Evolutionary conservation across 2,113 vertebrate species (phyloP).

Genomic region (Anolis carolinensis): DNA sequence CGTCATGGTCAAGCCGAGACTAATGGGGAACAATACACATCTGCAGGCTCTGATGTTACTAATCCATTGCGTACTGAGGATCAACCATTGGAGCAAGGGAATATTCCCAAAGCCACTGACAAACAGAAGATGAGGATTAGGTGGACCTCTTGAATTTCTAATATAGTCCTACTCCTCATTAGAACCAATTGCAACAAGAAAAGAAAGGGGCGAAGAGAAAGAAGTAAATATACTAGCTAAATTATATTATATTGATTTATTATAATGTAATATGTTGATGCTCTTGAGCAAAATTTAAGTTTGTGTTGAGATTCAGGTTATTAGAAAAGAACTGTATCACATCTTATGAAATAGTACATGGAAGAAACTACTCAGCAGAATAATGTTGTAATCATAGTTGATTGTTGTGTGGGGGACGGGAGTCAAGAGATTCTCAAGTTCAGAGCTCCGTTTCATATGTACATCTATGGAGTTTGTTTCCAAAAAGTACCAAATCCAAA

Average conservation of each 20-base stretch:
- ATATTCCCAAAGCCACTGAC: slow-evolving; percentile 60
- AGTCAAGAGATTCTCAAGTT: neutral
- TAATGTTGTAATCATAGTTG: neutral
- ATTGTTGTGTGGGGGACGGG: neutral
- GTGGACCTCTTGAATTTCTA: slow-evolving; percentile 59
- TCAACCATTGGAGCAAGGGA: slow-evolving; percentile 66
- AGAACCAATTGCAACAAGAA: slow-evolving; percentile 44
- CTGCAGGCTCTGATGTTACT: slow-evolving; percentile 71
- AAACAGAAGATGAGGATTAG: slow-evolving; percentile 67
- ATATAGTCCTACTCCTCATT: slow-evolving; percentile 47
- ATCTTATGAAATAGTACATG: rapidly evolving
- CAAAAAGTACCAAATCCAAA: too few relatives aligned
- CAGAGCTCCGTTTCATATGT: too few relatives aligned
- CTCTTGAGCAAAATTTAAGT: neutral
- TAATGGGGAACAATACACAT: slow-evolving; percentile 73
- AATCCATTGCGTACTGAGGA: slow-evolving; percentile 68
- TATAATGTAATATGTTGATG: neutral
- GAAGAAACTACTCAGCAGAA: neutral
- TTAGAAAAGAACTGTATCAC: neutral
- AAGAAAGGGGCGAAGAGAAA: slow-evolving; percentile 20
- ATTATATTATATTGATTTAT: neutral
- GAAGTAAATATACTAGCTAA: neutral
- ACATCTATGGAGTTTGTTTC: neutral
- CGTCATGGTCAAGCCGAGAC: slow-evolving; percentile 65
- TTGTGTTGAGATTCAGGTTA: neutral